Evolutionary conservation across 2,888 invertebrate species (phyloP), one percentile per base, ranked within the genome.

Genomic region (Aphodius sticticus): DNA sequence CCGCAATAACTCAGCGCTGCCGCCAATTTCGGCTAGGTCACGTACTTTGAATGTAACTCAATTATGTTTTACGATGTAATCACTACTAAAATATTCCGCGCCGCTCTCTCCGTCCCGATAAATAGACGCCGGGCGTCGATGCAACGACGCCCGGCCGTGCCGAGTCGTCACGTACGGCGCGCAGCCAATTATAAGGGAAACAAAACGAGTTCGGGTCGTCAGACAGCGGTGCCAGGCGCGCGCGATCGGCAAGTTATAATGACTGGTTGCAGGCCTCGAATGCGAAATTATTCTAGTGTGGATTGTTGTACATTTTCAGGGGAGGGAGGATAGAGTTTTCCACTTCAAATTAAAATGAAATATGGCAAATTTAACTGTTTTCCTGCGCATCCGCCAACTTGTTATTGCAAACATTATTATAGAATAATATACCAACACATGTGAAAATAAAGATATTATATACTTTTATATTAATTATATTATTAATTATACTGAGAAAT

Each of bases 11-110:
- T 53, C 53, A 53, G 53, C 53, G 53, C 53, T 53, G 53, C 53
- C 53, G 53, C 53, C 53, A 53, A 53, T 53, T 53, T 53, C 53
- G 53, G 53, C 53, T 53, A 53, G 53, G 53, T 53, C 53, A 53
- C 53, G 53, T 53, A 53, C 53, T 53, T 53, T 53, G 53, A 53
- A 53, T 53, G 53, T 53, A 53, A 53, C 2, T 53, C 53, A 53
- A 53, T 53, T 53, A 53, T 53, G 53, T 53, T 53, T 53, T 53
- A 53, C 53, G 53, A 53, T 53, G 53, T 53, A 53, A 53, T 53
- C 53, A 53, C 53, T 53, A 53, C 53, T 53, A 53, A 53, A 53
- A 53, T 53, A 53, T 53, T 53, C 53, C 53, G 53, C 53, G 53
- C 12, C 53, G 53, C 53, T 53, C 53, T 53, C 53, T 53, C 53